phyloP scores from a whole-genome alignment of 2,797 vertebrate genomes.

The Sphaeramia orbicularis region DNA sequence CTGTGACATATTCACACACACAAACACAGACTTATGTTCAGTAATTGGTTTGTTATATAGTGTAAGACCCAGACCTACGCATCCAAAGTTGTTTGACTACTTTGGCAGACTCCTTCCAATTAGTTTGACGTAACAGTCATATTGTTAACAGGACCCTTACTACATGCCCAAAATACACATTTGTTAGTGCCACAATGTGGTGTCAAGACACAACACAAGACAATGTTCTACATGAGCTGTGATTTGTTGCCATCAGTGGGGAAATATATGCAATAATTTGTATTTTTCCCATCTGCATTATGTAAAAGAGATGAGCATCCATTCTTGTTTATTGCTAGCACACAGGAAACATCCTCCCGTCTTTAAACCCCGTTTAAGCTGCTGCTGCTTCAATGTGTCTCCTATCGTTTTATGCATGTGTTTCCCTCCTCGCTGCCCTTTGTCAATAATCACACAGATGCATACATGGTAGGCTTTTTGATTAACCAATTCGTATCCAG shows the following conservation, averaged over 20 bases:
- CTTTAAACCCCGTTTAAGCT: not conserved
- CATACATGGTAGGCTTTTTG: constrained; percentile 16
- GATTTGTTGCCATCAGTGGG: not conserved
- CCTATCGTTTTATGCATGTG: not conserved
- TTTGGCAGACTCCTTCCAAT: not conserved
- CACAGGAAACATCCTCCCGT: not conserved
- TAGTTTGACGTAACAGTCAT: constrained; percentile 21
- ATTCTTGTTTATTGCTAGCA: not conserved
- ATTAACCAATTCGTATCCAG: constrained; percentile 23
- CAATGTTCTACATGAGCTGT: not conserved
- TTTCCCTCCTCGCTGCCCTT: not conserved
- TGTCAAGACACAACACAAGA: not conserved
- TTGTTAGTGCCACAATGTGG: not conserved
- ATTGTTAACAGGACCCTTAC: not conserved
- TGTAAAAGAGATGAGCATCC: not conserved
- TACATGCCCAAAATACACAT: constrained; percentile 14
- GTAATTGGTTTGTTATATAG: not conserved
- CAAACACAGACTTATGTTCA: not conserved
- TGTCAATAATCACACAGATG: not conserved
- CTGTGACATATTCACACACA: not conserved
- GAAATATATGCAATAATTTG: not conserved
- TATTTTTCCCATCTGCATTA: constrained; percentile 9
- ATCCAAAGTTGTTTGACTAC: constrained; percentile 1
- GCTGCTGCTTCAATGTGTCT: not conserved
- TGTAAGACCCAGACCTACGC: constrained; percentile 9